Conservation (phyloP, 2,888 invertebrate species). For the Tryphoninae sp. region DNA sequence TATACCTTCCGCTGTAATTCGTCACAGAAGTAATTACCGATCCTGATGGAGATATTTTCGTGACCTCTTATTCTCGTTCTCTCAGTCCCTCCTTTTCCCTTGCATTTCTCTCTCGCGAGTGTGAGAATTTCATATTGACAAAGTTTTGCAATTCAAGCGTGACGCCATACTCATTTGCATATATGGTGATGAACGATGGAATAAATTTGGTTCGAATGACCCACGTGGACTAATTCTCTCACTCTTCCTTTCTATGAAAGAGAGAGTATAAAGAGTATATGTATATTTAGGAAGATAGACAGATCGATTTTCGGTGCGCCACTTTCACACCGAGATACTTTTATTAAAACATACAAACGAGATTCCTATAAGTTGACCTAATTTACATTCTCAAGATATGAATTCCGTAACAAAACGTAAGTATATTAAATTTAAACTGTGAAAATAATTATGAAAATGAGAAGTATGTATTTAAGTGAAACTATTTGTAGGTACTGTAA, state of each 20-base stretch:
- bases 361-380: too few relatives aligned
- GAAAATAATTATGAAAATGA: too few relatives aligned
- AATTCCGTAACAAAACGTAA: too few relatives aligned
- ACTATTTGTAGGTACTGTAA: too few relatives aligned
- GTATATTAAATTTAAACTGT: too few relatives aligned
- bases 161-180: conserved; percentile 46
- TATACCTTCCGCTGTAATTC: conserved; percentile 29
- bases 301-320: not conserved
- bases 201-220: conserved; percentile 44
- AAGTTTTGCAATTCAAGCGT: conserved; percentile 43
- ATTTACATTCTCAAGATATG: too few relatives aligned
- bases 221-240: conserved; percentile 15
- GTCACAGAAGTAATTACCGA: conserved; percentile 21
- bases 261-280: not conserved
- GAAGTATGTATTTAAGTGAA: too few relatives aligned
- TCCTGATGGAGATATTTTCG: conserved; percentile 33
- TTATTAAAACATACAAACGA: too few relatives aligned
- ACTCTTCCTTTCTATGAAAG: not conserved
- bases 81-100: not conserved
- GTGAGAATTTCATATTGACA: conserved; percentile 41
- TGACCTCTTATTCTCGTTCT: conserved; percentile 3
- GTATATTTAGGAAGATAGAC: not conserved
- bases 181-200: conserved; percentile 39
- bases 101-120: not conserved
- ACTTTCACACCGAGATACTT: too few relatives aligned